A percentile compares a stretch with the other conserved stretches of the same genome.
phyloP scores from a whole-genome alignment of 2,888 invertebrate species.

The Phalera bucephala region DNA sequence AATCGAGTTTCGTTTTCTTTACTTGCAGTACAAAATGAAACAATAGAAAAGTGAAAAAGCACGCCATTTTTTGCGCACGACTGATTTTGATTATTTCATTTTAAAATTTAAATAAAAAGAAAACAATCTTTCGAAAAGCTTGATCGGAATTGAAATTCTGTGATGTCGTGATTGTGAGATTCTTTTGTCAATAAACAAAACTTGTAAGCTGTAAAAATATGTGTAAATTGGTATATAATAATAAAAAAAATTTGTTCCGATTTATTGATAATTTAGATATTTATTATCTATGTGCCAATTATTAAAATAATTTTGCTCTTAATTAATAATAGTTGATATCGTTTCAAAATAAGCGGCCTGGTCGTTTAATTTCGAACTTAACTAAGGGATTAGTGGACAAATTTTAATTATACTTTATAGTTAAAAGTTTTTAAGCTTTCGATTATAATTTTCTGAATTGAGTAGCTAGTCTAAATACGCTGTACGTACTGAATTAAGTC shows the following conservation, averaged over 20 bases:
- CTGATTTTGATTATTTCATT: constrained; percentile 56
- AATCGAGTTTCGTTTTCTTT: no score
- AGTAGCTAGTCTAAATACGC: neutral
- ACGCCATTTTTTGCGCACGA: constrained; percentile 42
- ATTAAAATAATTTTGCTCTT: constrained; percentile 43
- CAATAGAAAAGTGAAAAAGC: constrained; percentile 39
- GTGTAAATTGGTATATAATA: constrained; percentile 18
- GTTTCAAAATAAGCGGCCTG: constrained; percentile 18
- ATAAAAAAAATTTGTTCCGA: constrained; percentile 24
- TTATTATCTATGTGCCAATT: constrained; percentile 58
- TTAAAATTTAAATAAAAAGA: constrained; percentile 22
- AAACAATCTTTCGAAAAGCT: constrained; percentile 23
- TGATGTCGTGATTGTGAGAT: constrained; percentile 18
- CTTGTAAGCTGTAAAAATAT: constrained; percentile 32
- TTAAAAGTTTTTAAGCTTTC: neutral
- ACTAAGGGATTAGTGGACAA: neutral
- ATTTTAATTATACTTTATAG: neutral
- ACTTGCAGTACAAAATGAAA: constrained; percentile 4
- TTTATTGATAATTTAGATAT: constrained; percentile 38
- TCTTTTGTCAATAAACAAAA: constrained; percentile 24
- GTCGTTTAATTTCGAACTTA: constrained; percentile 6
- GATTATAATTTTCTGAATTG: neutral
- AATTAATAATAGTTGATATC: constrained; percentile 23
- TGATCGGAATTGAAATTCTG: constrained; percentile 40
- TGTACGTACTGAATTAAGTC: neutral